A percentile compares a stretch with the other conserved stretches of the same genome.
phyloP scores from a whole-genome alignment of 1,140 invertebrate species.

The Drosophila tristis region DNA sequence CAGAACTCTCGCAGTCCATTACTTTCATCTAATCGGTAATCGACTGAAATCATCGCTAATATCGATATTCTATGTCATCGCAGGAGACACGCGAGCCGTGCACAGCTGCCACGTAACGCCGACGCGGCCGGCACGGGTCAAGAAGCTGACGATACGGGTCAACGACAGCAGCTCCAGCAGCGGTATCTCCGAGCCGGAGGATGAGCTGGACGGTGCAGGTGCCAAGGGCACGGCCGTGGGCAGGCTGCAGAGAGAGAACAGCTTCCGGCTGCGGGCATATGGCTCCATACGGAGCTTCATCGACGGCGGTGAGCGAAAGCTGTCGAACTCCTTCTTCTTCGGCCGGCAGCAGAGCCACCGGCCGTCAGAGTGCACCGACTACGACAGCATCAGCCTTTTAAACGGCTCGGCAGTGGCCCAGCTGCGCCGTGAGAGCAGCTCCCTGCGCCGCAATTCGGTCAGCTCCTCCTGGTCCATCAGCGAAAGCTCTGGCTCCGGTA shows the following conservation, averaged over 20 bases:
- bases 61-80: constrained; percentile 3
- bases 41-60: too few species aligned
- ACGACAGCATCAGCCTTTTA: constrained; percentile 73
- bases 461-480: constrained; percentile 83
- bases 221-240: constrained; percentile 6
- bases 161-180: constrained; percentile 85
- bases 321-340: constrained; percentile 81
- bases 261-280: constrained; percentile 75
- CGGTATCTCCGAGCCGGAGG: constrained; percentile 72
- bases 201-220: constrained; percentile 46
- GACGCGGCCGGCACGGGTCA: constrained; percentile 64
- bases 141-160: constrained; percentile 83
- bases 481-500: constrained; percentile 78
- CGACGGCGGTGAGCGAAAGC: constrained; percentile 76
- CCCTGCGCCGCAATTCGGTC: constrained; percentile 71
- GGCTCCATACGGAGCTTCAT: constrained; percentile 83
- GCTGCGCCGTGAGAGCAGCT: constrained; percentile 72
- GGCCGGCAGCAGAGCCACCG: constrained; percentile 60
- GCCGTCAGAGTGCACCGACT: constrained; percentile 56
- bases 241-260: constrained; percentile 71
- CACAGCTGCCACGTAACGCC: constrained; percentile 76
- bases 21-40: too few species aligned
- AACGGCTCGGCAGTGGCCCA: constrained; percentile 59
- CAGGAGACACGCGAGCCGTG: constrained; percentile 57
- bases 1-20: too few species aligned